Conservation (phyloP, 1,140 invertebrate species). For the Gerris buenoi region DNA sequence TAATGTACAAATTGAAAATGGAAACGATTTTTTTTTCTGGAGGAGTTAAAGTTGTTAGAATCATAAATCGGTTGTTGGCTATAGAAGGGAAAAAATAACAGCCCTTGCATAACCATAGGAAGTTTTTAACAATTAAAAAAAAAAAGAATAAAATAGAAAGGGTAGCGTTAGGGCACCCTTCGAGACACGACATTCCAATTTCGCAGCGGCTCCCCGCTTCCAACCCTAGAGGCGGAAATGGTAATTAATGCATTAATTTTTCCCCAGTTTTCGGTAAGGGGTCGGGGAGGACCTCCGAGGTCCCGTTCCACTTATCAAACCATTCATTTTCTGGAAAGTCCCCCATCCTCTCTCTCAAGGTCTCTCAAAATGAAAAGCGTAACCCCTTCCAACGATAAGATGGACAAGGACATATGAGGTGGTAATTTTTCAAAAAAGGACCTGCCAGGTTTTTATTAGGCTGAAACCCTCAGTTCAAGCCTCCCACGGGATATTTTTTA, state of each 20-base stretch:
- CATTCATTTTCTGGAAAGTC: not conserved
- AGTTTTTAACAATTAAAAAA: constrained; percentile 3
- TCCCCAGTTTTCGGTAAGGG: constrained; percentile 5
- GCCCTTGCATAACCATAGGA: too few species aligned
- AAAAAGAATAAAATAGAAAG: constrained; percentile 1
- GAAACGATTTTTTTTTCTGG: too few species aligned
- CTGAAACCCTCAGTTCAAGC: too few species aligned
- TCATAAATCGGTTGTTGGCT: too few species aligned
- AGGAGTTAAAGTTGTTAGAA: too few species aligned
- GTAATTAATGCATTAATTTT: constrained; percentile 24
- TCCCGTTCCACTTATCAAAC: not conserved
- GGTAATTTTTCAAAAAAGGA: not conserved
- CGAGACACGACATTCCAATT: constrained; percentile 22
- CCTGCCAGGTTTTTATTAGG: too few species aligned
- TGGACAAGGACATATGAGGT: not conserved
- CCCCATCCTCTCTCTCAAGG: too few species aligned
- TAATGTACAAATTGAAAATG: too few species aligned
- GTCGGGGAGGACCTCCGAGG: not conserved
- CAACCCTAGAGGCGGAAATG: constrained; percentile 10
- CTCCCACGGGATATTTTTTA: too few species aligned
- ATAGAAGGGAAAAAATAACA: too few species aligned
- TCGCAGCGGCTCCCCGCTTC: constrained; percentile 3
- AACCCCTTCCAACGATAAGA: too few species aligned
- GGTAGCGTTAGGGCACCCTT: not conserved
- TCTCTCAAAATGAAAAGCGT: too few species aligned